These are phyloP conservation scores for Limnephilus auricula DNA, from an alignment of 2,888 invertebrate species.

Conservation along the genomic window DNA sequence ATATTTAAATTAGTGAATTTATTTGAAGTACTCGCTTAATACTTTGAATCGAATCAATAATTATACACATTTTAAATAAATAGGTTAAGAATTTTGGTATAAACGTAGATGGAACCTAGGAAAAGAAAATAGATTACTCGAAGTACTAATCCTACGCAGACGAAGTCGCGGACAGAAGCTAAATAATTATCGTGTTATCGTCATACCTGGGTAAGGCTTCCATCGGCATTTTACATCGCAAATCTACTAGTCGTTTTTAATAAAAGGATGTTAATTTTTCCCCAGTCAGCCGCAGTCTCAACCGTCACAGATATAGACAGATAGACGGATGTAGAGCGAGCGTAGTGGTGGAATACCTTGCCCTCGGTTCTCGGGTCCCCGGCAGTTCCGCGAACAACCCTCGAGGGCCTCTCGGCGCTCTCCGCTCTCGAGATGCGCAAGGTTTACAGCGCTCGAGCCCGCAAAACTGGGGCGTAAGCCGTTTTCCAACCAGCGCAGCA, in stretches of 20 bases:
- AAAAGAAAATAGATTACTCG: too few species aligned
- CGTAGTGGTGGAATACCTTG: not conserved
- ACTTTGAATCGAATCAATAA: too few species aligned
- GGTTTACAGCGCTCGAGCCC: slow-evolving; percentile 61
- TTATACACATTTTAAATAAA: too few species aligned
- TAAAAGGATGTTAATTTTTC: not conserved
- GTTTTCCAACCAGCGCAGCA: slow-evolving; percentile 54
- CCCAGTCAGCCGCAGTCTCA: not conserved
- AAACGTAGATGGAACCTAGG: too few species aligned
- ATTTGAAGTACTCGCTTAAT: too few species aligned
- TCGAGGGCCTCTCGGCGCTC: slow-evolving; percentile 10
- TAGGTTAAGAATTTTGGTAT: too few species aligned
- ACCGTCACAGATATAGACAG: not conserved
- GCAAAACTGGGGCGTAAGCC: slow-evolving; percentile 63
- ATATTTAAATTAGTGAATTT: too few species aligned
- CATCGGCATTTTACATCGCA: not conserved
- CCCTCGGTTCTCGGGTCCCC: not conserved
- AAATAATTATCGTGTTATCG: too few species aligned
- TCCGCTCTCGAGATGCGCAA: slow-evolving; percentile 58
- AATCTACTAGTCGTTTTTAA: not conserved
- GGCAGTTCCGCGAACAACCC: slow-evolving; percentile 5
- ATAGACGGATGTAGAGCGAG: not conserved
- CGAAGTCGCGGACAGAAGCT: too few species aligned
- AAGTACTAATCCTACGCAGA: too few species aligned
- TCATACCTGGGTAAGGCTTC: not conserved